Evolutionary conservation across 2,888 invertebrate genomes (phyloP).

Genomic region (Odontocolon sp.): DNA sequence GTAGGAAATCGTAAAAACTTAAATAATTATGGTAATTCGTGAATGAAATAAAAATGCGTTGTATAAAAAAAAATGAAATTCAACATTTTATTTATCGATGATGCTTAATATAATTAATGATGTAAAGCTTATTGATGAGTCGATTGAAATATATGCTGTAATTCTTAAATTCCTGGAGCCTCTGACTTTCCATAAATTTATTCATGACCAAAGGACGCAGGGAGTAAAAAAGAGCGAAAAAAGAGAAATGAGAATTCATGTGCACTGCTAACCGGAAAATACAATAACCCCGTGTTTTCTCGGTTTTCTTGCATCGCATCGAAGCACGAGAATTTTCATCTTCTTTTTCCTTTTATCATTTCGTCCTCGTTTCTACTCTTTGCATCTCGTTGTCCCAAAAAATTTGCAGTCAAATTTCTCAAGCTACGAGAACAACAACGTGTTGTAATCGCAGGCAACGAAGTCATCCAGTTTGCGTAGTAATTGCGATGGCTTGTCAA

Average conservation of each 20-base stretch:
- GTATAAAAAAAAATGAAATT: too few relatives aligned
- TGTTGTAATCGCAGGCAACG: constrained; percentile 28
- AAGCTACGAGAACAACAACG: neutral
- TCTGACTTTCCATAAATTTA: constrained; percentile 44
- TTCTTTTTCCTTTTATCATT: neutral
- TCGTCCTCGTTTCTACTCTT: neutral
- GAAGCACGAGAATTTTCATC: neutral
- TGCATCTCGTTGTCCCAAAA: neutral
- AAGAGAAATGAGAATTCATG: constrained; percentile 14
- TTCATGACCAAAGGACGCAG: constrained; percentile 29
- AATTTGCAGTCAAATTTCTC: constrained; percentile 5
- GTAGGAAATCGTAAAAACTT: too few relatives aligned
- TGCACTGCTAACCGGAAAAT: constrained; percentile 31
- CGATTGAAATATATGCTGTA: too few relatives aligned
- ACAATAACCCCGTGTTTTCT: constrained; percentile 16
- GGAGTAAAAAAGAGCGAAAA: neutral
- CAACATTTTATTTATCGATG: too few relatives aligned
- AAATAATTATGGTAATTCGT: too few relatives aligned
- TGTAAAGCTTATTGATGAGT: too few relatives aligned
- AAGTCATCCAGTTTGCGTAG: neutral
- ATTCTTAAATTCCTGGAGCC: too few relatives aligned
- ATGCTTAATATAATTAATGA: too few relatives aligned
- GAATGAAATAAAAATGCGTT: too few relatives aligned
- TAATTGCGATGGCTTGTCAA: constrained; percentile 31
- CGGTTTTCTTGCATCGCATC: constrained; percentile 23